A percentile compares a stretch with the other conserved stretches of the same genome.
Conservation (phyloP, 2,113 vertebrate species). For the Rhombomys opimus region DNA sequence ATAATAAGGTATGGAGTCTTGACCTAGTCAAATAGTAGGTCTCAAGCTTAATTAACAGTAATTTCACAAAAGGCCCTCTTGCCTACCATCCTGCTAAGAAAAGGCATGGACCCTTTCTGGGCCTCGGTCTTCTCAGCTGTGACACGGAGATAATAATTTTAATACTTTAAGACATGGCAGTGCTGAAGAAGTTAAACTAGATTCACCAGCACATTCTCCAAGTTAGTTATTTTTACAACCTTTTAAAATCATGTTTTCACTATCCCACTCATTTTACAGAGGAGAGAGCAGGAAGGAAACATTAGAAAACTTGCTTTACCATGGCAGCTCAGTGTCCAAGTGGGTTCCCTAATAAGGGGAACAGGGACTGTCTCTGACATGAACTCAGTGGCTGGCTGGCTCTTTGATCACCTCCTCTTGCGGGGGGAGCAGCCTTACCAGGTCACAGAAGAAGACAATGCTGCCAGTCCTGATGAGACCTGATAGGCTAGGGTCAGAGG, state of each 20-base stretch:
- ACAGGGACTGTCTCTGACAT: too few species aligned
- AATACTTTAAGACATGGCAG: background rate
- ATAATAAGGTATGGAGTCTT: background rate
- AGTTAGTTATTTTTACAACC: background rate
- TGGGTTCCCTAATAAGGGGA: too few species aligned
- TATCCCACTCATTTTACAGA: background rate
- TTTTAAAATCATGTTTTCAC: background rate
- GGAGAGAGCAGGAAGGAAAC: background rate
- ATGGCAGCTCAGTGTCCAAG: too few species aligned
- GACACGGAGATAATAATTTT: conserved; percentile 5
- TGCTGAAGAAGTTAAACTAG: background rate
- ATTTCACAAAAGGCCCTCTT: background rate
- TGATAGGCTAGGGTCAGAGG: too few species aligned
- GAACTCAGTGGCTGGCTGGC: too few species aligned
- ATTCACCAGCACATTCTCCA: background rate
- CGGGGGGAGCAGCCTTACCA: too few species aligned
- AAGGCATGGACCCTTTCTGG: background rate
- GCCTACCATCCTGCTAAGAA: background rate
- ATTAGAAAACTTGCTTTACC: background rate
- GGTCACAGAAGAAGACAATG: too few species aligned
- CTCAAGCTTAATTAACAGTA: background rate
- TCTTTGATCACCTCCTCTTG: too few species aligned
- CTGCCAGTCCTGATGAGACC: too few species aligned
- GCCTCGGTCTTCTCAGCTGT: background rate
- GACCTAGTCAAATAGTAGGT: background rate